Evolutionary conservation across 2,797 vertebrate species (phyloP), one percentile per base, ranked within the genome.

Genomic region (Malurus leucopterus): DNA sequence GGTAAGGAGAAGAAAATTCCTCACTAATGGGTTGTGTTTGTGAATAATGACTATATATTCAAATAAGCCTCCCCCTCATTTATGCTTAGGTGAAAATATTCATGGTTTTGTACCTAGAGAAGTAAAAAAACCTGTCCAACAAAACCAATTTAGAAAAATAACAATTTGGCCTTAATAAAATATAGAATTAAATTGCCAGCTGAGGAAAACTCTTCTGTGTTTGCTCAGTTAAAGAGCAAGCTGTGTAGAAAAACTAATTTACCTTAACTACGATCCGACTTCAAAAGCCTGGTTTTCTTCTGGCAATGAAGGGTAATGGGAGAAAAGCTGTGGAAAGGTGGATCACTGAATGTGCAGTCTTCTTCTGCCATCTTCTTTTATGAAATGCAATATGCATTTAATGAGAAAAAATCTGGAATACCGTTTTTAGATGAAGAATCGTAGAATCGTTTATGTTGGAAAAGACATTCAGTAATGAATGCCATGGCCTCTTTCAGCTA

Each of bases 91-190:
- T 86, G 75, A 89, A 95, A 76, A 51, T 79, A 88, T 50, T 73
- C 27, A 29, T 84, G 41, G 40, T 40, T 86, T 91, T 68, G 21
- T 88, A 61, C 17, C 21, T 89, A 91, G 57, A 84, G 79, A 84
- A 86, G 64, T 93, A 79, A 84, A 95, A 94, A 94, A 70, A 76
- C 73, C 68, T 64, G 57, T 70, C 38, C 71, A 79, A 68, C n/a
- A 88, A 90, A 91, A 86, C 13, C 61, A 86, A 74, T 86, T 78
- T 89, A 95, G 70, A 90, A 92, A 93, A 86, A 81, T 84, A 90
- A 87, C 43, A 59, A 70, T 90, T 76, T 90, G 71, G 40, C 67
- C 71, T 65, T 91, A 86, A 89, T 86, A 87, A 91, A 92, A 93
- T 47, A 92, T 41, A 94, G 21, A 81, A 81, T 71, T 77, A 90